Base-by-base conservation (phyloP, 2,888 invertebrate genomes). In the Zootermopsis nevadensis region DNA sequence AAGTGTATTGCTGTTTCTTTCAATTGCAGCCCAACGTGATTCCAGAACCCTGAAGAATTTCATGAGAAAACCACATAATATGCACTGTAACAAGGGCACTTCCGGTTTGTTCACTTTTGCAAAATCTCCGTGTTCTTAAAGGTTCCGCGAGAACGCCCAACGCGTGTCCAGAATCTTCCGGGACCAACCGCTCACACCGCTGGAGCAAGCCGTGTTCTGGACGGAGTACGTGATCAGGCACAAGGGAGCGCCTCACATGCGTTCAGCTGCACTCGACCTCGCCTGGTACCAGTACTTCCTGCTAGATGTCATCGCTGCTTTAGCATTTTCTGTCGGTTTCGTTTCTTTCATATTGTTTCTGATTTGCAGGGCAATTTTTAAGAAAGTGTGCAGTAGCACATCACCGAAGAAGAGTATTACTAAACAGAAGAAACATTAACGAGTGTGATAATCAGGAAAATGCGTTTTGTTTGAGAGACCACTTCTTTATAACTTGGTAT, bases 261-360 rank as follows among this genome's bases (percentile, higher is more conserved):
- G 86, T 79, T 86, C 87, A 24, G 86, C 87, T 3, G 86, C 87
- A 3, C 81, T 86, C 38, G 85, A 87, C n/a, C 80, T 88, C 27
- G 84, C 85, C 53, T 87, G 87, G 84, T 87, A 87, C 81, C 86
- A 87, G 81, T 87, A 87, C 77, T 83, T 87, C 31, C 85, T 87
- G n/a, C 76, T 87, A 35, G 88, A 88, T 84, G 86, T 88, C 67
- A 69, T 35, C 35, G 24, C 30, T 38, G 35, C 80, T 22, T 30
- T 74, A 2, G 10, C 27, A 2, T 2, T 67, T 30, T 48, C 53
- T 55, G 15, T 33, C 22, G 74, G 30, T 4, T 38, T 15, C n/a
- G 24, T 38, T 42, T 15, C 15, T 8, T 8, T 42, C 15, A 42
- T 15, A 1, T 1, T 6, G 3, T 42, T 12, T 15, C 1, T 42